Conservation (phyloP, 64 coral and sea anemone genomes). For the Exaiptasia diaphana region DNA sequence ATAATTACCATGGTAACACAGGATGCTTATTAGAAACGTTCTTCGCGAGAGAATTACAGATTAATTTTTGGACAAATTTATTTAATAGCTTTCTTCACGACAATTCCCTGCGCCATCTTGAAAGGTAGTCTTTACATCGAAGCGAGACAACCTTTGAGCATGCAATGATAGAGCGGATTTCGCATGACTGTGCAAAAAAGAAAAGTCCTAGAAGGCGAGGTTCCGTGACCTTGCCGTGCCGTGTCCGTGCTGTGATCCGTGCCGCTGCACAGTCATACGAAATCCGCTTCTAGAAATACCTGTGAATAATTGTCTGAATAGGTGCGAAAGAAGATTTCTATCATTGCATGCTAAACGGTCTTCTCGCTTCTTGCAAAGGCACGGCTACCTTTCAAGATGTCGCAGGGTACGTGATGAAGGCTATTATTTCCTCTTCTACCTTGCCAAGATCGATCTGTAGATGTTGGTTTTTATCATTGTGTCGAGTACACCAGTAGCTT, state of each 20-base stretch:
- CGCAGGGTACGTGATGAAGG: no score
- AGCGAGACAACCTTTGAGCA: no score
- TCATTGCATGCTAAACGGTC: not conserved
- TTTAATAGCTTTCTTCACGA: no score
- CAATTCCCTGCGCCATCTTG: no score
- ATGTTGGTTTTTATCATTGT: constrained; percentile 30
- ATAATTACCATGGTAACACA: not conserved
- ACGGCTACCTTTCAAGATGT: not conserved
- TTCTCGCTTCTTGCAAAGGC: not conserved
- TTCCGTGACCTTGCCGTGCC: no score
- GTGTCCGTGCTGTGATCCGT: no score
- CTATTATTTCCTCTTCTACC: not conserved
- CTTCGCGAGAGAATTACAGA: not conserved
- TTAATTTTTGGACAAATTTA: no score
- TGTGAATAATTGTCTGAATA: not conserved
- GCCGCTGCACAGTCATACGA: not conserved
- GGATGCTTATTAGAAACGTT: not conserved
- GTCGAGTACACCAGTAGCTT: constrained; percentile 52
- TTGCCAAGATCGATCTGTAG: constrained; percentile 63
- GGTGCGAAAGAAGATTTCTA: not conserved
- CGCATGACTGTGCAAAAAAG: no score
- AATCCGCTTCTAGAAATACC: not conserved
- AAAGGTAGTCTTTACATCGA: no score
- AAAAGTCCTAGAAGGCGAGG: no score
- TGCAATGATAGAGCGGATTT: no score